A percentile compares a stretch with the other conserved stretches of the same genome.
Evolutionary conservation across 2,113 vertebrate genomes (phyloP).

Genomic region (Passer montanus): DNA sequence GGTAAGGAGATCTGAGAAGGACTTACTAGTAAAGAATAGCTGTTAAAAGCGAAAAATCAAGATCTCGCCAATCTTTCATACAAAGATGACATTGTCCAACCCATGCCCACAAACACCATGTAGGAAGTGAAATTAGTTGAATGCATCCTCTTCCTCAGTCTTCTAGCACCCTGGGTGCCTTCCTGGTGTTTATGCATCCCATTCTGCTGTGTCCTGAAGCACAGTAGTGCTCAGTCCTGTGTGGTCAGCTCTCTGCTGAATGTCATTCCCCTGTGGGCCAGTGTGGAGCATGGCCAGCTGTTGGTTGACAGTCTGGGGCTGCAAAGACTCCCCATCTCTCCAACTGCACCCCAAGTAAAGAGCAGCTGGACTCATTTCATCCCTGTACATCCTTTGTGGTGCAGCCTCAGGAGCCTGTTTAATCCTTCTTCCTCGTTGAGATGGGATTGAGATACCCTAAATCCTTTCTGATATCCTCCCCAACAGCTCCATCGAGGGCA

Average conservation of each 20-base stretch:
- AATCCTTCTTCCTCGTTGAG: neutral
- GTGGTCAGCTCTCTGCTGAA: neutral
- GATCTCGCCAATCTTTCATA: neutral
- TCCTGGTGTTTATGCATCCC: neutral
- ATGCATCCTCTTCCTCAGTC: neutral
- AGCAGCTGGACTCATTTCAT: neutral
- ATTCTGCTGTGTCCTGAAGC: neutral
- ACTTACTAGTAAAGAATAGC: neutral
- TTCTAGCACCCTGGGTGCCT: neutral
- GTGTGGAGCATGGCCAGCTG: neutral
- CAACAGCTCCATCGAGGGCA: neutral
- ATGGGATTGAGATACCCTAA: neutral
- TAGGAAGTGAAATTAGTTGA: neutral
- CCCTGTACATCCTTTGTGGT: neutral
- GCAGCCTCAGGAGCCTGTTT: neutral
- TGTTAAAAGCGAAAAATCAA: neutral
- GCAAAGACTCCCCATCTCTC: neutral
- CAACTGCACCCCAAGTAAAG: neutral
- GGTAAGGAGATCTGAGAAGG: conserved; percentile 2
- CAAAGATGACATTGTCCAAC: neutral
- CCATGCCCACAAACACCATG: accelerated
- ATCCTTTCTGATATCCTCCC: neutral
- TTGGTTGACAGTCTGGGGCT: neutral
- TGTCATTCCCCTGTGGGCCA: accelerated
- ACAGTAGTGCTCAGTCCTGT: accelerated